These are phyloP conservation scores for Panulirus ornatus DNA, from an alignment of 1,140 invertebrate species.

Conservation along the genomic window DNA sequence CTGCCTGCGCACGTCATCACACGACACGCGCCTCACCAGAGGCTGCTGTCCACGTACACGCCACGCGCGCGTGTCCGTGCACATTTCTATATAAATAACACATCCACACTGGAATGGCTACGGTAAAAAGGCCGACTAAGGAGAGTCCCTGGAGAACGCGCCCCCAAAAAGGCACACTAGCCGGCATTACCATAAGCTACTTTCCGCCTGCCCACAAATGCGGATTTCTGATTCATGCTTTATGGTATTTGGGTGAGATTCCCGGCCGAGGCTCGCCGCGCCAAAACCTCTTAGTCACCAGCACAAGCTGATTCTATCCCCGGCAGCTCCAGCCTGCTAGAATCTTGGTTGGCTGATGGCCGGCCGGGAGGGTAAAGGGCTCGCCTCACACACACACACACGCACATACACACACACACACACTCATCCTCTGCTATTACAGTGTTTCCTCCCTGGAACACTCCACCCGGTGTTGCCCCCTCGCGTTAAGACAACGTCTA, in stretches of 20 bases:
- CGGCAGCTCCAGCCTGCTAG: background rate
- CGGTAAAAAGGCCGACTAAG: no score
- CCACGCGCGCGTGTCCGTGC: no score
- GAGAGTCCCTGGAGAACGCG: slow-evolving; percentile 29
- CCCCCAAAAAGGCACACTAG: slow-evolving; percentile 47
- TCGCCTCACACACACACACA: slow-evolving; percentile 38
- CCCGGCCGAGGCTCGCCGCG: background rate
- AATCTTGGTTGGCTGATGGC: background rate
- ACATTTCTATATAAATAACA: no score
- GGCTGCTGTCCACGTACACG: no score
- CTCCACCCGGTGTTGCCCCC: no score
- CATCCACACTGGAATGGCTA: no score
- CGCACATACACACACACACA: no score
- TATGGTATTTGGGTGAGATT: slow-evolving; percentile 29
- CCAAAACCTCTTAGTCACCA: slow-evolving; percentile 42
- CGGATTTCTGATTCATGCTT: slow-evolving; percentile 55
- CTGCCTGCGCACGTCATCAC: no score
- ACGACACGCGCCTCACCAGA: no score
- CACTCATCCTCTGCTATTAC: no score
- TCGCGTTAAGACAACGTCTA: no score
- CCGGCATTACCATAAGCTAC: slow-evolving; percentile 55
- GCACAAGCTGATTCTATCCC: slow-evolving; percentile 49
- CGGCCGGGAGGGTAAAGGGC: background rate
- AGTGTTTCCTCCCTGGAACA: no score
- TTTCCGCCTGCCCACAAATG: slow-evolving; percentile 53